Base-by-base conservation (phyloP, 2,797 vertebrate genomes). In the Sparus aurata region DNA sequence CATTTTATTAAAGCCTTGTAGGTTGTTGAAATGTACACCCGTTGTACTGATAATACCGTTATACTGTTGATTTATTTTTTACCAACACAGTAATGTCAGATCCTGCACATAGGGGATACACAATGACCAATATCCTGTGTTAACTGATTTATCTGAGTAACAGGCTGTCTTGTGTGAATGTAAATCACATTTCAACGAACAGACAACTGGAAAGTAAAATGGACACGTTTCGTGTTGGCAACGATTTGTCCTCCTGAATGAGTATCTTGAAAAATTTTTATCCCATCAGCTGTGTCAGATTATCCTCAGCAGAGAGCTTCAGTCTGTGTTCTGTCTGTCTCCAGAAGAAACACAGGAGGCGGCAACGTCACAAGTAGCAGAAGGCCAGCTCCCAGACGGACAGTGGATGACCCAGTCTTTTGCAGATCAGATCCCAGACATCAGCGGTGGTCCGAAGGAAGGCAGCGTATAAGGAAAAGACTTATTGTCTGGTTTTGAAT, bases 331-430 rank as follows among this genome's bases (percentile, higher is more conserved):
- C 64, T 10, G 0, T 83, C 9, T 50, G 18, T 71, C 54, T 59
- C 6, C 78, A 95, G 90, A 92, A n/a, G 83, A 85, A 54, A 77
- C 76, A 22, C 93, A 91, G 81, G 93, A 89, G 45, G 83, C 90
- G 10, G 85, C 89, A 43, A 73, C 87, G 0, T 95, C 94, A 22
- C 92, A 88, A 12, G 73, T 80, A 0, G 57, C 94, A 18, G 95
- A 93, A 0, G 77, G 92, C 1, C 94, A 95, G 25, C 85, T 96
- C 75, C 94, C 95, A 2, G 96, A 97, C 0, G 96, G 96, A 77
- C 96, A 97, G 63, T 98, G 97, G 98, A 95, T 97, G 96, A 92
- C 91, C 0, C 96, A 96, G 73, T 93, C 96, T 0, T 97, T 97
- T 41, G 89, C 96, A 17, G 97, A 99, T 75, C 96, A 96, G 94